These are phyloP conservation scores for Odontamblyopus rebecca DNA, from an alignment of 2,797 vertebrate genomes.

Conservation along the genomic window DNA sequence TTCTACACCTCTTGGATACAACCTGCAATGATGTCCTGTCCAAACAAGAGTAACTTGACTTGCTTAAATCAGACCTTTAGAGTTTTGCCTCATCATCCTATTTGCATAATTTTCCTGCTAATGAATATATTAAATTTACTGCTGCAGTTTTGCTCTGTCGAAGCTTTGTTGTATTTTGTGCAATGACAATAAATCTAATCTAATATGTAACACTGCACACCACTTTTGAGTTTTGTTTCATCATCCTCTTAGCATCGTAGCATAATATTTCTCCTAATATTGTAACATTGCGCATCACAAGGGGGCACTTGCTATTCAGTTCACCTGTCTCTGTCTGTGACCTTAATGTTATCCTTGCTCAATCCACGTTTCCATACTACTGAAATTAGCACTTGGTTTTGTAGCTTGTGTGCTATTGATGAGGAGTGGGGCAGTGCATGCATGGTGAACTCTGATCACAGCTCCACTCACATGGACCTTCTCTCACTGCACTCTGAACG, in stretches of 20 bases:
- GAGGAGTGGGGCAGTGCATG: slow-evolving; percentile 30
- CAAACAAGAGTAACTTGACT: too few species aligned
- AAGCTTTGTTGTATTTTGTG: too few species aligned
- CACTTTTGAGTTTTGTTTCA: too few species aligned
- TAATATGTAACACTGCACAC: too few species aligned
- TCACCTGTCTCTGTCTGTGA: slow-evolving; percentile 14
- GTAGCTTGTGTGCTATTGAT: slow-evolving; percentile 48
- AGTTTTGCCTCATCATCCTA: too few species aligned
- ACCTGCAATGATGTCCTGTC: neutral
- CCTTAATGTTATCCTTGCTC: slow-evolving; percentile 5
- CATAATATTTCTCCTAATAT: neutral
- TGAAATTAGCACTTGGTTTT: slow-evolving; percentile 27
- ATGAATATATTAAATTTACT: too few species aligned
- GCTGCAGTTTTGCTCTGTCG: too few species aligned
- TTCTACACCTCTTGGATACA: neutral
- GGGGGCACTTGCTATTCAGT: neutral
- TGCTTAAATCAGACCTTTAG: neutral
- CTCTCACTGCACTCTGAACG: slow-evolving; percentile 48
- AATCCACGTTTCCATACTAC: slow-evolving; percentile 22
- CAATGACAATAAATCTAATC: too few species aligned
- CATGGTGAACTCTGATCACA: slow-evolving; percentile 44
- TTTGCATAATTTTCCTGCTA: neutral
- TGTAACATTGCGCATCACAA: neutral
- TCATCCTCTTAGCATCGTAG: neutral
- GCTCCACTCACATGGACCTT: slow-evolving; percentile 22